These are phyloP conservation scores for Samia ricini DNA, from an alignment of 1,140 invertebrate genomes.

Conservation along the genomic window DNA sequence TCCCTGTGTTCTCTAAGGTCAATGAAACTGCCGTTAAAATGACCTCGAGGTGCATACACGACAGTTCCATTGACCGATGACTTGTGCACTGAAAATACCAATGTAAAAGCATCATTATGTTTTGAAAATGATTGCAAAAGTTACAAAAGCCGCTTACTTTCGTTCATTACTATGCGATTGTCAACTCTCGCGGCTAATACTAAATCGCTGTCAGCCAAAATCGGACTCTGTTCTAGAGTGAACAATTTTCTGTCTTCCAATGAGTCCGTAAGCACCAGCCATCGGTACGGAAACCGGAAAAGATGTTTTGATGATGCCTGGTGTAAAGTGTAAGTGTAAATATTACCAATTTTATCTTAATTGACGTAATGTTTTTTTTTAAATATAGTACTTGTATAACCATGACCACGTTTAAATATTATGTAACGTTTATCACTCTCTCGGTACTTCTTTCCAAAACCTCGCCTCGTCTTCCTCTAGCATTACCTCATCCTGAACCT, in stretches of 20 bases:
- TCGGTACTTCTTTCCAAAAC: too few species aligned
- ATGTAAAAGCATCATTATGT: too few species aligned
- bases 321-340: conserved; percentile 1
- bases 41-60: conserved; percentile 32
- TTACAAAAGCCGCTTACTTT: not conserved
- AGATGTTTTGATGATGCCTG: conserved; percentile 29
- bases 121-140: too few species aligned
- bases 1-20: conserved; percentile 37
- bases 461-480: too few species aligned
- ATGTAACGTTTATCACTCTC: too few species aligned
- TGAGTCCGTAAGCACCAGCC: conserved; percentile 30
- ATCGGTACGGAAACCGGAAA: conserved; percentile 40
- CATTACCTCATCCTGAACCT: too few species aligned
- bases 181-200: conserved; percentile 36
- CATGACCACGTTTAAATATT: too few species aligned
- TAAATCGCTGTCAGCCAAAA: conserved; percentile 47
- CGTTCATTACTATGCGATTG: conserved; percentile 12
- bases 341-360: too few species aligned
- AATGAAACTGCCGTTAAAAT: conserved; percentile 33
- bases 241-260: conserved; percentile 10
- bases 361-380: too few species aligned
- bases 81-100: conserved; percentile 47
- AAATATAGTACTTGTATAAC: too few species aligned
- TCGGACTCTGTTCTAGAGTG: conserved; percentile 12
- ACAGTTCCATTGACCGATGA: conserved; percentile 30